Conservation (phyloP, 2,113 vertebrate genomes). For the Leucosticte australis region DNA sequence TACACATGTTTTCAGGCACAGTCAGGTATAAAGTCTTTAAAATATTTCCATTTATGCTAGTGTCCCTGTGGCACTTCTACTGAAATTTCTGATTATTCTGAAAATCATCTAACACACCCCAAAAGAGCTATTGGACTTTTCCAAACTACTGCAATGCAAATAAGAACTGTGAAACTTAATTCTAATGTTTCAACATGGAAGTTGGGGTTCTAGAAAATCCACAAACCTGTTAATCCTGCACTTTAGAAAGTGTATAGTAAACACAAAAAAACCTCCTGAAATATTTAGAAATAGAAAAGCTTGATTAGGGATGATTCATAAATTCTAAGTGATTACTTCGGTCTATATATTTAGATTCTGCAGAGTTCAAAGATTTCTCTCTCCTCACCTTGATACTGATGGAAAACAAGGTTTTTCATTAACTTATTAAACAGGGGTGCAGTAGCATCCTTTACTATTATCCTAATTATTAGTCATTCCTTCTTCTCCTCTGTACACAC, state of each 20-base stretch:
- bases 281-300: neutral
- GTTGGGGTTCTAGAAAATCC: neutral
- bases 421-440: neutral
- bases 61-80: neutral
- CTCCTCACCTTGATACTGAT: neutral
- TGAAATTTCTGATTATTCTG: neutral
- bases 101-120: neutral
- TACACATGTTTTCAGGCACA: neutral
- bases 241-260: neutral
- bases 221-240: accelerated
- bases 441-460: neutral
- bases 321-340: neutral
- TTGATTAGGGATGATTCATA: accelerated
- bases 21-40: neutral
- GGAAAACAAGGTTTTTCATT: neutral
- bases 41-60: neutral
- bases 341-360: neutral
- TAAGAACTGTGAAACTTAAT: neutral
- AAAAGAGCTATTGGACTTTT: neutral
- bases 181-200: neutral
- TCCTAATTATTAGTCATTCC: neutral
- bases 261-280: accelerated
- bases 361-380: neutral
- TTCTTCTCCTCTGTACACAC: neutral
- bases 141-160: neutral